Evolutionary conservation across 2,113 vertebrate species (phyloP), one percentile per base, ranked within the genome.

Genomic region (Garra rufa): DNA sequence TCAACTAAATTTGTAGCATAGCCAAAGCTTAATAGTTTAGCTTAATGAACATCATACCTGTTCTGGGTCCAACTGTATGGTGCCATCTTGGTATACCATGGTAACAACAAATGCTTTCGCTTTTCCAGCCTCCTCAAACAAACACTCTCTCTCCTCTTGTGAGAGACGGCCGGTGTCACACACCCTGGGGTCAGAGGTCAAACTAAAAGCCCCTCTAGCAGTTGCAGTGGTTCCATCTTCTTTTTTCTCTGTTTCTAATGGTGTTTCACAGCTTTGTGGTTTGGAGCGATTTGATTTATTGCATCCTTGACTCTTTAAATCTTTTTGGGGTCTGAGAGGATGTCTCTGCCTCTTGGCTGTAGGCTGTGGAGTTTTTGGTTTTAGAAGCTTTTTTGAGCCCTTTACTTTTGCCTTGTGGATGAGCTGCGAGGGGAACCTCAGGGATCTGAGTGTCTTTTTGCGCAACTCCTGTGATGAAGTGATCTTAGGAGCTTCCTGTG

Each of bases 51-150:
- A 75, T 48, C 43, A 34, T 67, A 97, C 97, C 95, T 96, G 94
- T 71, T 93, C 92, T 0, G 90, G 82, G 83, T 76, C 93, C 11
- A 98, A 91, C 89, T 97, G 97, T 26, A 96, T 96, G 11, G 93
- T 95, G 71, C 97, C 96, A 75, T 98, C 95, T 57, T 92, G 91
- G 90, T 94, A 96, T 28, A 97, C 44, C 93, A 98, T 92, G 0
- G 96, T 96, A 1, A 95, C 86, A 73, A 96, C 90, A 79, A 97
- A 84, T 4, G 92, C 90, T 50, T 79, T 84, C 19, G 95, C 94
- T 76, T 85, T 86, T 1, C 44, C 44, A 24, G 93, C 81, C 19
- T 73, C 75, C 88, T 92, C 88, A 50, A 96, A 88, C 61, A 96
- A 83, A 76, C 91, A 85, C n/a, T 57, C 83, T 88, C 90, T 94